phyloP scores from a whole-genome alignment of 2,888 invertebrate genomes.

The Perdita meconis region DNA sequence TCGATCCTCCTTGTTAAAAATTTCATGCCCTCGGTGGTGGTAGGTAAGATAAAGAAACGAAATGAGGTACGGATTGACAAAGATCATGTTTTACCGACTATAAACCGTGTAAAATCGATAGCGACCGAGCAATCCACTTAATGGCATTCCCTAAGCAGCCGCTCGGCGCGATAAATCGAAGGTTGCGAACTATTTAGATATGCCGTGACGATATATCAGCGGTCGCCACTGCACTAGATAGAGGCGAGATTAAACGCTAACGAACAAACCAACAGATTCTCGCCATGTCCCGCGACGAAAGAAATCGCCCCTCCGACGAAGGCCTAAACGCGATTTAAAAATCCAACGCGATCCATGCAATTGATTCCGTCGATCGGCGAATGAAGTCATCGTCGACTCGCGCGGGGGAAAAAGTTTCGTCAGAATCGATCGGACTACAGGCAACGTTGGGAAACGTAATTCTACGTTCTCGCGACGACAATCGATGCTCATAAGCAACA shows the following conservation, averaged over 20 bases:
- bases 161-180: conserved; percentile 69
- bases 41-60: not conserved
- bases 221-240: conserved; percentile 28
- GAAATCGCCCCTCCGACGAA: too few species aligned
- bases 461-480: not conserved
- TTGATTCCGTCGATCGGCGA: not conserved
- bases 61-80: conserved; percentile 47
- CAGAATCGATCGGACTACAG: not conserved
- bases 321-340: not conserved
- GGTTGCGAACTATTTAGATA: conserved; percentile 67
- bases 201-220: conserved; percentile 46
- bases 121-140: conserved; percentile 69
- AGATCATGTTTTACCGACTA: conserved; percentile 57
- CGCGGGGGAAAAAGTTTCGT: not conserved
- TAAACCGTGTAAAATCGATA: conserved; percentile 68
- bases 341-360: too few species aligned
- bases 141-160: conserved; percentile 70
- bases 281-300: not conserved
- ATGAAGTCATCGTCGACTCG: not conserved
- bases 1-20: too few species aligned
- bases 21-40: not conserved
- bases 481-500: not conserved
- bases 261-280: conserved; percentile 33
- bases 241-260: conserved; percentile 32
- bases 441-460: not conserved